Conservation (phyloP, 2,888 invertebrate genomes). For the Netelia inedita region DNA sequence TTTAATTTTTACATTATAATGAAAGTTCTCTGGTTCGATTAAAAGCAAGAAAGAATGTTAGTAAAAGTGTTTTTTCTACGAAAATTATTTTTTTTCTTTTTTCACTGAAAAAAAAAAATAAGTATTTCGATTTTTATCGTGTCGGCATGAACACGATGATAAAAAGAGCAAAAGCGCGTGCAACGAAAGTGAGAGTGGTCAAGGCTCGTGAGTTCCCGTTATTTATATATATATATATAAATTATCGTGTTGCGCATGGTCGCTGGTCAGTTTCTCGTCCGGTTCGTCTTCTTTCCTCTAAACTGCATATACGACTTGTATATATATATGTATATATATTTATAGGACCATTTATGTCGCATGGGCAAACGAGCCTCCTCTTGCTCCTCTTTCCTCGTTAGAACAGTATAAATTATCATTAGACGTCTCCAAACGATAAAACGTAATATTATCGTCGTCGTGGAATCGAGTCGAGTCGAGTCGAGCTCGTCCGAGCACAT, state of each 20-base stretch:
- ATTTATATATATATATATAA: constrained; percentile 41
- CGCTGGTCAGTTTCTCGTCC: constrained; percentile 45
- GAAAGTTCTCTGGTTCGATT: not conserved
- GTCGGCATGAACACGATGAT: not conserved
- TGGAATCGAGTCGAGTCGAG: not conserved
- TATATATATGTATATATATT: constrained; percentile 14
- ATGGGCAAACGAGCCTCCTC: not conserved
- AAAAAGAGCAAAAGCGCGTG: constrained; percentile 47
- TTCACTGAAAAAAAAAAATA: not conserved
- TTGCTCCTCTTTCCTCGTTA: constrained; percentile 3
- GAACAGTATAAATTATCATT: constrained; percentile 33
- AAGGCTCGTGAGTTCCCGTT: constrained; percentile 68
- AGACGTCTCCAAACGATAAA: constrained; percentile 26
- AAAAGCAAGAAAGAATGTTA: too few species aligned
- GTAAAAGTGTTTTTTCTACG: too few species aligned
- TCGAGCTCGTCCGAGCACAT: constrained; percentile 4
- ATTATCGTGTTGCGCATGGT: constrained; percentile 35
- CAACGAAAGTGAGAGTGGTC: constrained; percentile 76
- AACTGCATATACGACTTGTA: constrained; percentile 7
- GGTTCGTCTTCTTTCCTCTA: constrained; percentile 29
- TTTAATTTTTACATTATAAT: constrained; percentile 8
- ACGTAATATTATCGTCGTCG: constrained; percentile 34
- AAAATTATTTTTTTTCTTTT: not conserved
- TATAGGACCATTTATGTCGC: too few species aligned
- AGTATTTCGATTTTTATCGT: not conserved